phyloP scores from a whole-genome alignment of 2,797 vertebrate genomes.

The Huso huso region DNA sequence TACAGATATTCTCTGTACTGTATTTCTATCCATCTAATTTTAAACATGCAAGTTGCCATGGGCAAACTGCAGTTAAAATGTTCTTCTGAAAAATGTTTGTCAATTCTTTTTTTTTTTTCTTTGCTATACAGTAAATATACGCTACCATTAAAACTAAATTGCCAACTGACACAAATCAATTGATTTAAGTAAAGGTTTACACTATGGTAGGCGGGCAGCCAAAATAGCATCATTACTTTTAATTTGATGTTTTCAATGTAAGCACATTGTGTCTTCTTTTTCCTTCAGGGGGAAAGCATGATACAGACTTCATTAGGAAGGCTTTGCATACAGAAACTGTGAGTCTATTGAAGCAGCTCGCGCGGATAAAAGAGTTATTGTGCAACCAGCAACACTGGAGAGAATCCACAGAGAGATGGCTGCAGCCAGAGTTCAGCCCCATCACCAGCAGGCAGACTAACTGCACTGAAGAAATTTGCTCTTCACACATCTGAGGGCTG shows the following conservation, averaged over 20 bases:
- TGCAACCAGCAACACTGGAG: conserved; percentile 50
- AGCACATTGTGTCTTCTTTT: conserved; percentile 43
- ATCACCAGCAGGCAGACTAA: no score
- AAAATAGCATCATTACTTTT: conserved; percentile 18
- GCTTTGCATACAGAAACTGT: conserved; percentile 54
- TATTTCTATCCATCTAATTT: neutral
- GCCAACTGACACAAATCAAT: neutral
- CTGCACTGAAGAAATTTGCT: no score
- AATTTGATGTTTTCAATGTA: conserved; percentile 14
- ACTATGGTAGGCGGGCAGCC: no score
- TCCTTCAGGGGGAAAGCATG: conserved; percentile 56
- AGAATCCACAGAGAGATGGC: conserved; percentile 41
- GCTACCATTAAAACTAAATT: conserved; percentile 9
- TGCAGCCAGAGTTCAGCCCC: no score
- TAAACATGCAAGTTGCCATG: conserved; percentile 3
- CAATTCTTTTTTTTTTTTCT: neutral
- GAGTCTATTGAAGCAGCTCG: conserved; percentile 50
- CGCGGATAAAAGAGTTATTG: conserved; percentile 63
- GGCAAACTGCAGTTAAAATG: conserved; percentile 12
- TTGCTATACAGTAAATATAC: no score
- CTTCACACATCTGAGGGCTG: no score
- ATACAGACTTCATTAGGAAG: conserved; percentile 51
- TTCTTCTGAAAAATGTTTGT: conserved; percentile 19
- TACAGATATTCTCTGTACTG: conserved; percentile 5
- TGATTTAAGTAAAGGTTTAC: conserved; percentile 3